These are phyloP conservation scores for Brachionus paranguensis DNA, from an alignment of 1,140 invertebrate genomes.

Conservation along the genomic window DNA sequence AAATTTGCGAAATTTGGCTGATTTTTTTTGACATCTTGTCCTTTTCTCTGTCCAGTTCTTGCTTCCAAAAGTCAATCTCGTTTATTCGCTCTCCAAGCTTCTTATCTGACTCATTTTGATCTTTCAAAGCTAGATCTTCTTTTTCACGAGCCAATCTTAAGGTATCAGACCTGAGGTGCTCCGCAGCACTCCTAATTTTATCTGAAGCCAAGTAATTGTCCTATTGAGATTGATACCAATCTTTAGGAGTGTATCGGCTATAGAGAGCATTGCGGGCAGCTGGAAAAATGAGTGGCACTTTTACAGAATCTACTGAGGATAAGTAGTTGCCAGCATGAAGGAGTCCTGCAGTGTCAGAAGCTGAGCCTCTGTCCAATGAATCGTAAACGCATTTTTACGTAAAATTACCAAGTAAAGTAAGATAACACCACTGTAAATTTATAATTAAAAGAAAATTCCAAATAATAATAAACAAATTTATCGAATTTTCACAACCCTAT, in stretches of 20 bases:
- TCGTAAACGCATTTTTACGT: no score
- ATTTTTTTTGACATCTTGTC: no score
- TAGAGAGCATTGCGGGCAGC: slow-evolving; percentile 54
- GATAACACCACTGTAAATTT: no score
- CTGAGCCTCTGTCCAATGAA: slow-evolving; percentile 46
- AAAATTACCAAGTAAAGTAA: no score
- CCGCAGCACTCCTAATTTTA: slow-evolving; percentile 50
- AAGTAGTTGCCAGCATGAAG: slow-evolving; percentile 47
- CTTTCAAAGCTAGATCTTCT: slow-evolving; percentile 54
- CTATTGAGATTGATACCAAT: slow-evolving; percentile 80
- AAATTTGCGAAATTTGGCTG: no score
- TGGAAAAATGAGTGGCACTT: slow-evolving; percentile 55
- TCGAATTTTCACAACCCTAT: no score
- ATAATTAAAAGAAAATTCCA: no score
- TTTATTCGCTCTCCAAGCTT: slow-evolving; percentile 74
- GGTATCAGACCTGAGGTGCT: slow-evolving; percentile 53
- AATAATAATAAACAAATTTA: no score
- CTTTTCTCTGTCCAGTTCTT: slow-evolving; percentile 75
- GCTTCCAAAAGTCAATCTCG: slow-evolving; percentile 85
- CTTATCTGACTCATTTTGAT: slow-evolving; percentile 54
- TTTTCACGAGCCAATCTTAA: slow-evolving; percentile 53
- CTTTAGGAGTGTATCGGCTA: slow-evolving; percentile 72
- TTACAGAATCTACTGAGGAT: slow-evolving; percentile 12
- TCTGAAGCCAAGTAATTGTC: slow-evolving; percentile 78
- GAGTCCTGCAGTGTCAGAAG: slow-evolving; percentile 48